Conservation (phyloP, 2,113 vertebrate genomes). For the Cavia porcellus region DNA sequence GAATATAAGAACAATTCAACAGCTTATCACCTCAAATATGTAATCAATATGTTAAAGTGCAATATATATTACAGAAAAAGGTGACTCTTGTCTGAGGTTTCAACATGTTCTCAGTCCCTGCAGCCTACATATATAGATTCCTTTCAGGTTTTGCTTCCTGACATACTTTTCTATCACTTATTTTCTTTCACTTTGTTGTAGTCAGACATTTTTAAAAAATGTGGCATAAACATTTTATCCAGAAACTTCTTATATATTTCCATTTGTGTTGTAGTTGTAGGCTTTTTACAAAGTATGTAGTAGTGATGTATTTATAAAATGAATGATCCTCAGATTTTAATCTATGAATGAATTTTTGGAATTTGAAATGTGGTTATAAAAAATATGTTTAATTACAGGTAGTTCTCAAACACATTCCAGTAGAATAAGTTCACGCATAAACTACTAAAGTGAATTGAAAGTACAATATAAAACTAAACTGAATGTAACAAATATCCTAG, state of each 20-base stretch:
- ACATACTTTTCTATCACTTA: not conserved
- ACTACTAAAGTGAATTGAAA: not conserved
- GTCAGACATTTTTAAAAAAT: not conserved
- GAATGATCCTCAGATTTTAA: not conserved
- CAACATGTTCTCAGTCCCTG: not conserved
- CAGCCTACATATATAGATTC: not conserved
- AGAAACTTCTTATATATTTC: not conserved
- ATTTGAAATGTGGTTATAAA: not conserved
- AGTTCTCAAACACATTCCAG: not conserved
- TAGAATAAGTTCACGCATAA: not conserved
- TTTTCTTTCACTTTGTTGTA: not conserved
- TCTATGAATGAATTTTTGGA: not conserved
- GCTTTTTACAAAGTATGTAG: not conserved
- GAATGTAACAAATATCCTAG: not conserved
- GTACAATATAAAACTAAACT: not conserved
- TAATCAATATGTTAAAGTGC: not conserved
- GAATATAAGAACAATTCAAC: not conserved
- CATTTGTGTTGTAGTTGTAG: not conserved
- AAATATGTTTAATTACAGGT: not conserved
- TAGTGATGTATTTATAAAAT: not conserved
- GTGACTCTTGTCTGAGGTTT: not conserved
- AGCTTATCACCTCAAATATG: not conserved
- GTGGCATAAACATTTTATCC: not conserved
- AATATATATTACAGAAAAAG: not conserved
- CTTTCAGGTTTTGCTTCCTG: not conserved